Evolutionary conservation across 2,797 vertebrate genomes (phyloP), one percentile per base, ranked within the genome.

Genomic region (Peromyscus nudipes): DNA sequence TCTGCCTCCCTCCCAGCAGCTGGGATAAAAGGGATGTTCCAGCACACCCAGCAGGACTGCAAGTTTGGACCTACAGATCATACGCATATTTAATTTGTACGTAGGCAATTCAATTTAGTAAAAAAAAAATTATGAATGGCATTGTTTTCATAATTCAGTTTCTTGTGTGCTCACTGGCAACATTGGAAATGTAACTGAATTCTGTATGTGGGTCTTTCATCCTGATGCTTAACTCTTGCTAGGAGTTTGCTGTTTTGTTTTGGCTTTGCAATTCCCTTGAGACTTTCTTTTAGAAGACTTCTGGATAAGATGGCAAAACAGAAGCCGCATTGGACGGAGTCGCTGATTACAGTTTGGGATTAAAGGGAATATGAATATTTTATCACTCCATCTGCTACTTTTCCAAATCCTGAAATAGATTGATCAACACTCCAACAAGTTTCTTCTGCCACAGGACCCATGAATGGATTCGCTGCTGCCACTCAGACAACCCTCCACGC

Each of bases 301-400:
- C 85, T 75, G 69, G 85, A 31, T 73, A 88, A 73, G 52, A 60
- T 13, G 34, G 52, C 52, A 60, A 52, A 75, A 43, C n/a, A 75
- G 69, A 75, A 88, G 69, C 52, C n/a, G 57, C 16, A 19, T 31
- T 88, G 85, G 69, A 60, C 4, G 6, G 19, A 89, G 19, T 23
- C 1, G 23, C 87, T 75, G 52, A 75, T 57, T 40, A 73, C 85
- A 19, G 49, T 73, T 67, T 57, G 69, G 85, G 69, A 75, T 60
- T 88, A 88, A 73, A 60, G 85, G 69, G 52, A 88, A 60, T 88
- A 88, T 71, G 69, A 88, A 88, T 88, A 88, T 88, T 88, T 75
- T 88, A 88, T 88, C 85, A 88, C 85, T 88, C 67, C 67, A 88
- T 88, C 85, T 88, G 85, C 67, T 73, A 29, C 85, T 88, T 57